Conservation (phyloP, 2,888 invertebrate genomes). For the Drosophila nigritarsus region DNA sequence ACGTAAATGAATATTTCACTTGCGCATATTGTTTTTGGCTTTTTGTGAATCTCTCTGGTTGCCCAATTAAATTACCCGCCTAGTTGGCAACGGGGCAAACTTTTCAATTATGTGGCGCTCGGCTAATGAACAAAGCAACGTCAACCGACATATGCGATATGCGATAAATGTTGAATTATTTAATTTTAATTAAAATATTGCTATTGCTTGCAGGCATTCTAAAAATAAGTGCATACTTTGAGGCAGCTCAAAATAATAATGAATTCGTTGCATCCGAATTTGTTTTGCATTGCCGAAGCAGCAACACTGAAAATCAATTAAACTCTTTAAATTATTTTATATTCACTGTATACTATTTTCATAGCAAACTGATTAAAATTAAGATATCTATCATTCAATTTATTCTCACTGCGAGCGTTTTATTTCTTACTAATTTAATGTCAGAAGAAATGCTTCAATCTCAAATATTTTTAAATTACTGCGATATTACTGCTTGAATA, state of each 20-base stretch:
- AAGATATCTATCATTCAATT: neutral
- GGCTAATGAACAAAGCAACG: slow-evolving; percentile 62
- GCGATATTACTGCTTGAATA: neutral
- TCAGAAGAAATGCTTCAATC: neutral
- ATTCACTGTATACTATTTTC: neutral
- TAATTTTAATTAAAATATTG: slow-evolving; percentile 70
- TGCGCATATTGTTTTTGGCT: slow-evolving; percentile 55
- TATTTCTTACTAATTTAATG: neutral
- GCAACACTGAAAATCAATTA: neutral
- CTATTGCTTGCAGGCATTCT: slow-evolving; percentile 13
- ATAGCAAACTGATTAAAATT: neutral
- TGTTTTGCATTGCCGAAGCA: neutral
- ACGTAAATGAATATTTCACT: slow-evolving; percentile 19
- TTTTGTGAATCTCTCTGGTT: slow-evolving; percentile 36
- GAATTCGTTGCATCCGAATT: slow-evolving; percentile 1
- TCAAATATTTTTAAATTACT: neutral
- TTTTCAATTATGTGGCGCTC: slow-evolving; percentile 63
- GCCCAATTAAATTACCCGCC: slow-evolving; percentile 63
- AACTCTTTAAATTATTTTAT: neutral
- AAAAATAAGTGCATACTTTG: slow-evolving; percentile 41
- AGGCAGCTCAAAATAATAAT: slow-evolving; percentile 17
- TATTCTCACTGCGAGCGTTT: neutral
- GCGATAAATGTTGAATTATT: slow-evolving; percentile 68
- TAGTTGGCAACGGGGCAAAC: slow-evolving; percentile 46
- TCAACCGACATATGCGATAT: slow-evolving; percentile 28